Conservation (phyloP, 2,113 vertebrate species). For the Neodontobutis hainanensis region DNA sequence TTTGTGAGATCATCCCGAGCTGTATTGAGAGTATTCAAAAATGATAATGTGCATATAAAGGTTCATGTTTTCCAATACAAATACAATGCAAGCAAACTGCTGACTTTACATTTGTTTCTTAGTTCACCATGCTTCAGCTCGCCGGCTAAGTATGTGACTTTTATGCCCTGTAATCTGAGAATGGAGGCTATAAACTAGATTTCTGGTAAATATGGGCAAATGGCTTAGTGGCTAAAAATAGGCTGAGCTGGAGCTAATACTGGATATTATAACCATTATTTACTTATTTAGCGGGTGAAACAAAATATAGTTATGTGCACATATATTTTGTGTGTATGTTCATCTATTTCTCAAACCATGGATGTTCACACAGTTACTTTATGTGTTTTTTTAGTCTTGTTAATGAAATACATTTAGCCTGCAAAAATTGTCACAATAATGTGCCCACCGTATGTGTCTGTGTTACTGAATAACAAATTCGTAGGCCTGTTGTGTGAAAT, state of each 20-base stretch:
- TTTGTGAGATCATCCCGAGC: slow-evolving; percentile 34
- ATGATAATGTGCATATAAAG: slow-evolving; percentile 18
- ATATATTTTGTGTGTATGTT: no score
- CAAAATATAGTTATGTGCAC: neutral
- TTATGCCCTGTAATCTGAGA: slow-evolving; percentile 50
- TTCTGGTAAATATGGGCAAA: slow-evolving; percentile 26
- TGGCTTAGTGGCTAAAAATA: slow-evolving; percentile 42
- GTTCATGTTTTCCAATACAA: neutral
- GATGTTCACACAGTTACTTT: neutral
- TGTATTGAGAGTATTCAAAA: slow-evolving; percentile 15
- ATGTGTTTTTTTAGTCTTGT: neutral
- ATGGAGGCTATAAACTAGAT: slow-evolving; percentile 33
- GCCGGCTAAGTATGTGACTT: slow-evolving; percentile 36
- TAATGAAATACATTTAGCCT: no score
- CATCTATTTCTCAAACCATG: no score
- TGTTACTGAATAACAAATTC: no score
- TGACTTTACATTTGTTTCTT: slow-evolving; percentile 50
- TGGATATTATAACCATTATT: slow-evolving; percentile 24
- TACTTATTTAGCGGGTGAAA: neutral
- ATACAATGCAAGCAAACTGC: slow-evolving; percentile 29
- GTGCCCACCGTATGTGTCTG: no score
- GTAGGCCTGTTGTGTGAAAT: no score
- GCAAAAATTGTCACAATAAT: no score
- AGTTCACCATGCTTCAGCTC: slow-evolving; percentile 48
- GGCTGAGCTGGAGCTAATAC: slow-evolving; percentile 12